Evolutionary conservation across 1,140 invertebrate genomes (phyloP), one percentile per base, ranked within the genome.

Genomic region (Octopus bimaculoides): DNA sequence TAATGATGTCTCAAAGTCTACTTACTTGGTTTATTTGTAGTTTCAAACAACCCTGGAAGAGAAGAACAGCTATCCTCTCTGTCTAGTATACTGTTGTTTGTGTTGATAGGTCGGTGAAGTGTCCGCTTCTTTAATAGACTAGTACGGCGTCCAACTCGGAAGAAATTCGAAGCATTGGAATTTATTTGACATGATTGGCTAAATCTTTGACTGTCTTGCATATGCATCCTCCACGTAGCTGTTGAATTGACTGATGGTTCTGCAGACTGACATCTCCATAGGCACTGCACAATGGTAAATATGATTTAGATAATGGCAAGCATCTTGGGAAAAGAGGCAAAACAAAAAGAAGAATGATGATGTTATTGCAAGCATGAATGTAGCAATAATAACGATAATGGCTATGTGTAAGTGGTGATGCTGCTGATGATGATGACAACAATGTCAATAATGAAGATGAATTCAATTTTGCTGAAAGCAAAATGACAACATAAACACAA

Each of bases 221-320:
- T 82, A 82, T 90, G 89, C 52, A 89, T 87, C 74, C 83, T 84
- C 90, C 90, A 90, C 5, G 90, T 90, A 5, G 89, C 89, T 55
- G 84, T 80, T 20, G 86, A 89, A 14, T 86, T 86, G 55, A 87
- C 89, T 52, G 83, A 83, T 54, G 88, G 84, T 54, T 88, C 86
- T n/a, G 89, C 86, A 52, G 97, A 97, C 91, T 98, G 97, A 90
- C 96, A 98, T 81, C 97, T 91, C 97, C 97, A 99, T 74, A 98
- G 91, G 84, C 96, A 97, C 90, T 98, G 96, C 87, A 97, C 82
- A 54, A 81, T 41, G 79, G 73, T 54, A 41, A 52, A 75, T 41
- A 41, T 41, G 3, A 41, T 41, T 41, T 41, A 41, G 26, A 41
- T 41, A 41, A 41, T 41, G 26, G 26, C 26, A 41, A 41, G 26